Conservation (phyloP, 1,140 invertebrate genomes). For the Orius insidiosus region DNA sequence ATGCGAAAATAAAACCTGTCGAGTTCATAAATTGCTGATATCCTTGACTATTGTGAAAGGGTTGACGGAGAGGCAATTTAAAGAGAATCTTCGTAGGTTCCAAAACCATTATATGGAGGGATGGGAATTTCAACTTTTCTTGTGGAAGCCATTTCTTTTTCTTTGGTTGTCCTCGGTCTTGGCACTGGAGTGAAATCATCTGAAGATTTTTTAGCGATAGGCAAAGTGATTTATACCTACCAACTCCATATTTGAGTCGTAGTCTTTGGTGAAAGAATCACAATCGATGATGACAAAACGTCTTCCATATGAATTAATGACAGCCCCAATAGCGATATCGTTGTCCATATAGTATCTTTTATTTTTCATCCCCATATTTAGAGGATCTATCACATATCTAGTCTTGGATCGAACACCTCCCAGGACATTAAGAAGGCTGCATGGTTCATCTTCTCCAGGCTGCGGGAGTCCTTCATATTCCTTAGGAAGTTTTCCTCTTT, state of each 20-base stretch:
- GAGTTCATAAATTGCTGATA: slow-evolving; percentile 16
- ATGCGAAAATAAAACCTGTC: slow-evolving; percentile 17
- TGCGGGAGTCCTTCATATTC: slow-evolving; percentile 30
- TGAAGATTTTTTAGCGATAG: no score
- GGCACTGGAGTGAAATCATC: slow-evolving; percentile 30
- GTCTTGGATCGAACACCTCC: slow-evolving; percentile 33
- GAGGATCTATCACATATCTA: slow-evolving; percentile 40
- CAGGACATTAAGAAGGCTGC: slow-evolving; percentile 54
- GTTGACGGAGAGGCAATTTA: slow-evolving; percentile 40
- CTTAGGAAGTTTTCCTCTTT: slow-evolving; percentile 66
- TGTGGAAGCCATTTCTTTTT: slow-evolving; percentile 4
- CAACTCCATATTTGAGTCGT: slow-evolving; percentile 38
- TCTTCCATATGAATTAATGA: slow-evolving; percentile 61
- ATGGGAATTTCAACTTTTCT: slow-evolving; percentile 26
- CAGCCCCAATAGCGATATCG: slow-evolving; percentile 63
- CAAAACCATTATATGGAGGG: slow-evolving; percentile 79
- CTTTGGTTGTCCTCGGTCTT: slow-evolving; percentile 15
- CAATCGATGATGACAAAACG: slow-evolving; percentile 66
- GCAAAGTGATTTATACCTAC: slow-evolving; percentile 24
- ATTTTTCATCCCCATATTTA: slow-evolving; percentile 31
- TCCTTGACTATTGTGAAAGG: slow-evolving; percentile 12
- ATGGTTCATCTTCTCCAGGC: slow-evolving; percentile 37
- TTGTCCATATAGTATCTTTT: slow-evolving; percentile 46
- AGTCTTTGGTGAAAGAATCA: slow-evolving; percentile 73
- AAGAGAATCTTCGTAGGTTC: slow-evolving; percentile 70